A percentile compares a stretch with the other conserved stretches of the same genome.
These are phyloP conservation scores for Emydoidea blandingii DNA, from an alignment of 2,797 vertebrate genomes.

Conservation along the genomic window DNA sequence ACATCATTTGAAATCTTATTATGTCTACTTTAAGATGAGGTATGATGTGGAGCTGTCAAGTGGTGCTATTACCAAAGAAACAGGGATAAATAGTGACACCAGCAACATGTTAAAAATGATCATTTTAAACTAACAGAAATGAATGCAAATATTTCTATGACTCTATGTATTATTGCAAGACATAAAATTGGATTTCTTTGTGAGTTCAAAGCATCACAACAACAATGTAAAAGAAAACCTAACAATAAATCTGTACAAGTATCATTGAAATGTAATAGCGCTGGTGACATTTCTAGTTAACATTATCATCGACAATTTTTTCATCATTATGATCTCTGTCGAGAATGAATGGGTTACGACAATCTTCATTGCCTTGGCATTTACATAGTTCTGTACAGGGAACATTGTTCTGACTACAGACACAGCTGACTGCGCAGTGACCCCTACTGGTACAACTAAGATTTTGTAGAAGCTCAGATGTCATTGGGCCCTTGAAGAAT, in stretches of 20 bases:
- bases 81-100: too few species aligned
- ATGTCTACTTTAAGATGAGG: background rate
- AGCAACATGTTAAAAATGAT: background rate
- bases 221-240: background rate
- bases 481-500: too few species aligned
- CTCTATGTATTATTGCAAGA: background rate
- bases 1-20: background rate
- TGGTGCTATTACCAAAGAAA: background rate
- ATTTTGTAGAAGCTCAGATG: background rate
- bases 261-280: background rate
- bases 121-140: too few species aligned
- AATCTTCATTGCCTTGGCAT: background rate
- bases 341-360: background rate
- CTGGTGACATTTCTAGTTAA: background rate
- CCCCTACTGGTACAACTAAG: background rate
- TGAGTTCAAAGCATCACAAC: background rate
- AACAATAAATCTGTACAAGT: background rate
- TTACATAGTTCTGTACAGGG: background rate
- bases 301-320: background rate
- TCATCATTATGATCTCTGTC: background rate
- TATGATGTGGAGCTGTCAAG: background rate
- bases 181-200: background rate
- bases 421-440: background rate
- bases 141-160: too few species aligned
- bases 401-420: background rate